These are phyloP conservation scores for Microtus pennsylvanicus DNA, from an alignment of 2,113 vertebrate genomes.

Conservation along the genomic window DNA sequence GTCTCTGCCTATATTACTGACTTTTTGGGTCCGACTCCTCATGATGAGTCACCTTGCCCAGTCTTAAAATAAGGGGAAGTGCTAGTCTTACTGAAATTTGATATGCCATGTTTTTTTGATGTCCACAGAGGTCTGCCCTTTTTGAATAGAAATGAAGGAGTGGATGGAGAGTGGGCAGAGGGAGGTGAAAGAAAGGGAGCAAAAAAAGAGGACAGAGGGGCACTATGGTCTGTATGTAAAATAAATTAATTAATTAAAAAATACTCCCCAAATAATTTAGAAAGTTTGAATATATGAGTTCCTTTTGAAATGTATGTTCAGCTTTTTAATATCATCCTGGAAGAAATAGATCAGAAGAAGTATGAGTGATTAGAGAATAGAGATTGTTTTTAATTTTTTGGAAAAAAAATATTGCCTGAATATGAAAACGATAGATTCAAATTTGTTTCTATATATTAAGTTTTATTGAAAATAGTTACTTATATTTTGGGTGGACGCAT, in stretches of 20 bases:
- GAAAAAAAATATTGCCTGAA: neutral
- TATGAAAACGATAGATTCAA: slow-evolving; percentile 2
- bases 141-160: neutral
- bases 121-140: neutral
- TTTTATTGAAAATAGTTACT: neutral
- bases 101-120: neutral
- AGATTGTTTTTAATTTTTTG: neutral
- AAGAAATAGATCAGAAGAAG: slow-evolving; percentile 1
- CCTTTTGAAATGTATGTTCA: neutral
- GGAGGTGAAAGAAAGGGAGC: neutral
- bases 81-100: neutral
- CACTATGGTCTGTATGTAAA: too few species aligned
- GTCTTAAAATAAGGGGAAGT: neutral
- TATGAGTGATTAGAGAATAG: neutral
- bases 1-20: neutral
- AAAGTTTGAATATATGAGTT: neutral
- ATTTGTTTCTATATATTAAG: neutral
- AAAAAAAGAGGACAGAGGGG: too few species aligned
- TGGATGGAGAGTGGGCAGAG: too few species aligned
- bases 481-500: neutral
- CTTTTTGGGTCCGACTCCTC: neutral
- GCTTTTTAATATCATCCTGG: neutral
- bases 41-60: neutral
- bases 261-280: neutral
- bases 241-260: neutral